A percentile compares a stretch with the other conserved stretches of the same genome.
Evolutionary conservation across 1,140 invertebrate species (phyloP).

Genomic region (Macrostomum lignano): DNA sequence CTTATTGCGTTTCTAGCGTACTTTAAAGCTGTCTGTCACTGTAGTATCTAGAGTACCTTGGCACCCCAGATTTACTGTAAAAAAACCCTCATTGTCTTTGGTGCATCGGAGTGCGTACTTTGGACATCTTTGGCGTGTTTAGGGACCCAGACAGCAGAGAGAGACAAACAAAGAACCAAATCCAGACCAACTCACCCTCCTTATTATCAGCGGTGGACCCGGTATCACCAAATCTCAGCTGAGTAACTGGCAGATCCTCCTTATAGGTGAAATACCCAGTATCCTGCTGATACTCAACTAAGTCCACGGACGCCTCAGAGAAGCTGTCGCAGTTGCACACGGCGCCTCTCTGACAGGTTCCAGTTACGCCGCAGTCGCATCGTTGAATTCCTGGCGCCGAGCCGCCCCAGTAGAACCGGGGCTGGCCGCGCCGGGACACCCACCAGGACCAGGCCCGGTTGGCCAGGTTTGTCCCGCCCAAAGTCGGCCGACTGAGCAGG

Average conservation of each 20-base stretch:
- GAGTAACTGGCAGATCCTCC: conserved; percentile 58
- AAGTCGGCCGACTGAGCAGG: conserved; percentile 47
- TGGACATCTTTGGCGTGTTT: too few species aligned
- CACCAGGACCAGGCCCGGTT: conserved; percentile 20
- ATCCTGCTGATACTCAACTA: background rate
- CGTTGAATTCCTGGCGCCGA: conserved; percentile 60
- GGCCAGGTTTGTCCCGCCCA: conserved; percentile 1
- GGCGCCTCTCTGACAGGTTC: conserved; percentile 43
- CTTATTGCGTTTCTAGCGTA: too few species aligned
- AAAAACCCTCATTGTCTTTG: too few species aligned
- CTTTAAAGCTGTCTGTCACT: too few species aligned
- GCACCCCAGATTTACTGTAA: too few species aligned
- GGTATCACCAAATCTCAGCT: conserved; percentile 65
- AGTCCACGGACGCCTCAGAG: background rate
- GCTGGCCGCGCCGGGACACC: conserved; percentile 30
- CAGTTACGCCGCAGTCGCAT: conserved; percentile 64
- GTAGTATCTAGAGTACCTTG: too few species aligned
- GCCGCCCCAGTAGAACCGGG: conserved; percentile 86
- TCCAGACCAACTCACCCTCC: too few species aligned
- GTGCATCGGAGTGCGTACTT: too few species aligned
- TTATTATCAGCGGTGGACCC: conserved; percentile 61
- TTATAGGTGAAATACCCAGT: conserved; percentile 36
- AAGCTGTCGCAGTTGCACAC: conserved; percentile 65
- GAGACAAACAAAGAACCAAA: too few species aligned
- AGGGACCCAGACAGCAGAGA: too few species aligned